Evolutionary conservation across 2,888 invertebrate genomes (phyloP).

Genomic region (Microctonus hyperodae): DNA sequence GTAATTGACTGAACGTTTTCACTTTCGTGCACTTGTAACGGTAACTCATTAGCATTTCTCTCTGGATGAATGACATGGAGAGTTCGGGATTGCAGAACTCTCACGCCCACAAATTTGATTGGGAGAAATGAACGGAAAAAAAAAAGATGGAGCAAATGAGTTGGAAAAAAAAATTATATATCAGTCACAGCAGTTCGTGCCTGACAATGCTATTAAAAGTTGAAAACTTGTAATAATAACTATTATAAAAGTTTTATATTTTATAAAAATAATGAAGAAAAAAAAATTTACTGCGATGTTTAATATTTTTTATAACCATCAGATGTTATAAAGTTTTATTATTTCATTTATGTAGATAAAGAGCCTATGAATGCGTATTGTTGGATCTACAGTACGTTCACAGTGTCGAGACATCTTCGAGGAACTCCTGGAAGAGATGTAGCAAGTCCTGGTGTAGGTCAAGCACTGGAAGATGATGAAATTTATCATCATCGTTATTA

Average conservation of each 20-base stretch:
- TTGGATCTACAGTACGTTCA: slow-evolving; percentile 81
- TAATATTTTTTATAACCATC: not conserved
- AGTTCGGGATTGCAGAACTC: not conserved
- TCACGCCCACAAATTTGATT: not conserved
- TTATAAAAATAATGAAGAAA: not conserved
- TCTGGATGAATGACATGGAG: not conserved
- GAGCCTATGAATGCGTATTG: slow-evolving; percentile 78
- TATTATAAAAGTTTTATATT: not conserved
- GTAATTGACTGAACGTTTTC: not conserved
- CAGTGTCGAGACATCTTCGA: slow-evolving; percentile 60
- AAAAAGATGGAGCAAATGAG: too few relatives aligned
- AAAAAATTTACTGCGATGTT: not conserved
- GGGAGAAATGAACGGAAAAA: not conserved
- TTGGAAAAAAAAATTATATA: not conserved
- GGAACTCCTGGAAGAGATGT: slow-evolving; percentile 66
- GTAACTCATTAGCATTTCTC: not conserved
- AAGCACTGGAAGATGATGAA: slow-evolving; percentile 60
- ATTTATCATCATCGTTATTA: slow-evolving; percentile 72
- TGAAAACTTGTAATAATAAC: not conserved
- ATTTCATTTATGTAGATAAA: slow-evolving; percentile 56
- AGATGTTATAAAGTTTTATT: not conserved
- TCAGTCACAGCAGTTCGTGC: not conserved
- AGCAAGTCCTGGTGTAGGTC: slow-evolving; percentile 67
- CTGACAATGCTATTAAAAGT: not conserved
- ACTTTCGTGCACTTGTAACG: not conserved